phyloP scores from a whole-genome alignment of 2,888 invertebrate species.

The Colletes collaris region DNA sequence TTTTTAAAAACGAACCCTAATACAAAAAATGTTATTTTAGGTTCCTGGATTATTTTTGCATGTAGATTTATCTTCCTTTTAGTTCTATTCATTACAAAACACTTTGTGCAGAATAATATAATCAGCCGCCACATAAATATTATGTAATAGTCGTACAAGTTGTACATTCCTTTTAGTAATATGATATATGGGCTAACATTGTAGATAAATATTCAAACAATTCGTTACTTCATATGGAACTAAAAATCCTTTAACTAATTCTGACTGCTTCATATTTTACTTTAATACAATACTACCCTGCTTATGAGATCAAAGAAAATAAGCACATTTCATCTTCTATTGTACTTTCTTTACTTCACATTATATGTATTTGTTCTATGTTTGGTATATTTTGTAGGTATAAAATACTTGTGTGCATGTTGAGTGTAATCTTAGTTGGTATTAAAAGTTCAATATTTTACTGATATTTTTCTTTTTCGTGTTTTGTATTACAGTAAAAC shows the following conservation, averaged over 20 bases:
- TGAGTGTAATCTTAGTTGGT: constrained; percentile 6
- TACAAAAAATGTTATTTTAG: too few species aligned
- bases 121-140: too few species aligned
- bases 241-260: neutral
- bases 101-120: too few species aligned
- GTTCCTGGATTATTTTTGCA: too few species aligned
- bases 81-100: too few species aligned
- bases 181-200: neutral
- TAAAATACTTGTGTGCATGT: constrained; percentile 43
- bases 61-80: too few species aligned
- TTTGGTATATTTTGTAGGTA: constrained; percentile 9
- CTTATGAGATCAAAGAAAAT: neutral
- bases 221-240: neutral
- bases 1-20: too few species aligned
- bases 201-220: neutral
- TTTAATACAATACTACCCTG: too few species aligned
- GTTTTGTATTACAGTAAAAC: constrained; percentile 79
- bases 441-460: constrained; percentile 9
- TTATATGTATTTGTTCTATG: neutral
- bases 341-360: neutral
- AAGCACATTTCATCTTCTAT: neutral
- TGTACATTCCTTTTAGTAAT: too few species aligned
- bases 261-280: neutral
- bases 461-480: constrained; percentile 27
- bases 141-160: too few species aligned